phyloP scores from a whole-genome alignment of 1,140 invertebrate species.

The Drosophila nasuta region DNA sequence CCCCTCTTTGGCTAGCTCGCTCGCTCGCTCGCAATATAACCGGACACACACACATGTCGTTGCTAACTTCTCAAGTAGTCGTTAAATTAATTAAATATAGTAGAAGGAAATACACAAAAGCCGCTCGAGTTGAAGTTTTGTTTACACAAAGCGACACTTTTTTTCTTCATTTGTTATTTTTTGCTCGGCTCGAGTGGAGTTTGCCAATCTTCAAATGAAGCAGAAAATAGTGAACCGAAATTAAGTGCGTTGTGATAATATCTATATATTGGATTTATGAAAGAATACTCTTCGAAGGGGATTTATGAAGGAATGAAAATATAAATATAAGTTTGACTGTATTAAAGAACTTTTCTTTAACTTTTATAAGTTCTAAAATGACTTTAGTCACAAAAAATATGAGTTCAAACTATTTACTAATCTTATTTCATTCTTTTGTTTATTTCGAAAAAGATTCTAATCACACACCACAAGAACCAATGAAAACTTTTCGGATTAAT shows the following conservation, averaged over 20 bases:
- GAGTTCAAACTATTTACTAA: too few relatives aligned
- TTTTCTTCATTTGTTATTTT: conserved; percentile 5
- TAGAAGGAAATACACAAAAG: conserved; percentile 54
- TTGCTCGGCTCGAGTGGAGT: conserved; percentile 1
- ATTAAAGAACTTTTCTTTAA: too few relatives aligned
- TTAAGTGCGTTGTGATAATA: background rate
- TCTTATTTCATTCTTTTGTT: too few relatives aligned
- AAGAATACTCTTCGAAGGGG: too few relatives aligned
- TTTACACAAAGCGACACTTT: conserved; percentile 58
- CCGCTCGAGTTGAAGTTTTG: conserved; percentile 51
- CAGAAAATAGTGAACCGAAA: conserved; percentile 6
- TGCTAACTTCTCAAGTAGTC: conserved; percentile 84
- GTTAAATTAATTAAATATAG: conserved; percentile 84
- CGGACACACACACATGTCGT: conserved; percentile 47
- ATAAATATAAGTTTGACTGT: too few relatives aligned
- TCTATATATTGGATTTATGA: too few relatives aligned
- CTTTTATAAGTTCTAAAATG: too few relatives aligned
- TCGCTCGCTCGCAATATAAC: background rate
- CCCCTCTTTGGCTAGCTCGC: too few relatives aligned
- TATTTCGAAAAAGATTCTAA: too few relatives aligned
- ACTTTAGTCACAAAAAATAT: too few relatives aligned
- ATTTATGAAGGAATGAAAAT: too few relatives aligned
- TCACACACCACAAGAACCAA: too few relatives aligned
- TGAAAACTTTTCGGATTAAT: background rate
- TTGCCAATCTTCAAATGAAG: conserved; percentile 17